A percentile compares a stretch with the other conserved stretches of the same genome.
Evolutionary conservation across 2,113 vertebrate species (phyloP).

Genomic region (Petaurus breviceps): DNA sequence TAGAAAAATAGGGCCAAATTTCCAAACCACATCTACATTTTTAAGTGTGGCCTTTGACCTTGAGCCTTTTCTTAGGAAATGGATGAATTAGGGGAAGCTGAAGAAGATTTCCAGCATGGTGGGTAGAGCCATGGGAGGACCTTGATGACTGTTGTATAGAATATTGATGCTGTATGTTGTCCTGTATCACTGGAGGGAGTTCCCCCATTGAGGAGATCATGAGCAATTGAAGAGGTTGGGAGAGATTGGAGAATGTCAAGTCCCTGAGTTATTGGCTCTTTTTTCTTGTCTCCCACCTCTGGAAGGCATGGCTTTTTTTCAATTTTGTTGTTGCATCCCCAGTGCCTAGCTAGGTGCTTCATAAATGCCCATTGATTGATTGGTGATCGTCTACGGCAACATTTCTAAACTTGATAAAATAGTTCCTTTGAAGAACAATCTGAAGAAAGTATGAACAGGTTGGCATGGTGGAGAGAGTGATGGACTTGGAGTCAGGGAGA

Average conservation of each 20-base stretch:
- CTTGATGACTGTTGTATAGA: background rate
- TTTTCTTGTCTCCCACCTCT: background rate
- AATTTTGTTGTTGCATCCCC: background rate
- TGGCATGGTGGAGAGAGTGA: background rate
- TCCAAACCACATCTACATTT: background rate
- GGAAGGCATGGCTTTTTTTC: background rate
- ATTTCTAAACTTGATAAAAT: constrained; percentile 24
- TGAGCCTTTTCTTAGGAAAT: constrained; percentile 5
- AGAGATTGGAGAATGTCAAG: background rate
- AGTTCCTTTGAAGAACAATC: background rate
- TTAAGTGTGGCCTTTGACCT: background rate
- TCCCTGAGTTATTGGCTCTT: too few species aligned
- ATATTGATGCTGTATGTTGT: background rate
- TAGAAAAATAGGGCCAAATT: background rate
- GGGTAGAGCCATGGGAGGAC: background rate
- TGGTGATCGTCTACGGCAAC: background rate
- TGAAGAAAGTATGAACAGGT: background rate
- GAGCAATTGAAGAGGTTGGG: background rate
- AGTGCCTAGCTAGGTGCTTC: background rate
- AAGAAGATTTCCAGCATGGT: background rate
- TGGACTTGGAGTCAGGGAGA: background rate
- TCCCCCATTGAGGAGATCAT: background rate
- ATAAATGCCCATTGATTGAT: background rate
- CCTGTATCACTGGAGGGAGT: too few species aligned
- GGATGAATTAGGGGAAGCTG: background rate